Percentiles rank a stretch among this genome's conserved stretches.
phyloP scores from a whole-genome alignment of 2,888 invertebrate genomes.

The Caenorhabditis zanzibari region DNA sequence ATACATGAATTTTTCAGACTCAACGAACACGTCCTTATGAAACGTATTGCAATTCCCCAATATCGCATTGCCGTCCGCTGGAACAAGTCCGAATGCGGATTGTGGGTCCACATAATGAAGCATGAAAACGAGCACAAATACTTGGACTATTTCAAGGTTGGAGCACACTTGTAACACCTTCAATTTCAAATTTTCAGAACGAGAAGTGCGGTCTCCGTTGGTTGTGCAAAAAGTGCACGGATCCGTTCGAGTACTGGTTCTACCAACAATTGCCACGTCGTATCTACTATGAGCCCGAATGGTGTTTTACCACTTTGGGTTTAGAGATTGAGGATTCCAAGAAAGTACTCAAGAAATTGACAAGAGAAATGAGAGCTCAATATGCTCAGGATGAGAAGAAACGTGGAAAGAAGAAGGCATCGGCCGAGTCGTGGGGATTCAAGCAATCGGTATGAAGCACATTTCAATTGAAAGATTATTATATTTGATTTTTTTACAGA shows the following conservation, averaged over 20 bases:
- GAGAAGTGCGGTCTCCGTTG: background rate
- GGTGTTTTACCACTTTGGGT: background rate
- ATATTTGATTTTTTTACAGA: no score
- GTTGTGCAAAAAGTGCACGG: background rate
- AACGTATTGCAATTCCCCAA: background rate
- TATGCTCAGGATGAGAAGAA: background rate
- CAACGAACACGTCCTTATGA: background rate
- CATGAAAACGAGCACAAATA: background rate
- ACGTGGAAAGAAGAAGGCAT: background rate
- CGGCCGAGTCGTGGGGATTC: background rate
- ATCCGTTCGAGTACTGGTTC: conserved; percentile 4
- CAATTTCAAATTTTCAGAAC: background rate
- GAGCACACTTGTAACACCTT: background rate
- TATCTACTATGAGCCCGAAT: background rate
- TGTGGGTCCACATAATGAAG: background rate
- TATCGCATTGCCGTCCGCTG: background rate
- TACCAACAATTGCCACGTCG: background rate
- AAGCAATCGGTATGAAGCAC: background rate
- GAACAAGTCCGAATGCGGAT: background rate
- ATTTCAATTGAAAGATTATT: no score
- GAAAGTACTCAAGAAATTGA: no score
- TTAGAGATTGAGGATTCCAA: no score
- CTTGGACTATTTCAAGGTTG: conserved; percentile 2
- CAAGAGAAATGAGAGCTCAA: background rate
- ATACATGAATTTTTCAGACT: conserved; percentile 1